These are phyloP conservation scores for Tenthredo mesomela DNA, from an alignment of 2,888 invertebrate genomes.

Conservation along the genomic window DNA sequence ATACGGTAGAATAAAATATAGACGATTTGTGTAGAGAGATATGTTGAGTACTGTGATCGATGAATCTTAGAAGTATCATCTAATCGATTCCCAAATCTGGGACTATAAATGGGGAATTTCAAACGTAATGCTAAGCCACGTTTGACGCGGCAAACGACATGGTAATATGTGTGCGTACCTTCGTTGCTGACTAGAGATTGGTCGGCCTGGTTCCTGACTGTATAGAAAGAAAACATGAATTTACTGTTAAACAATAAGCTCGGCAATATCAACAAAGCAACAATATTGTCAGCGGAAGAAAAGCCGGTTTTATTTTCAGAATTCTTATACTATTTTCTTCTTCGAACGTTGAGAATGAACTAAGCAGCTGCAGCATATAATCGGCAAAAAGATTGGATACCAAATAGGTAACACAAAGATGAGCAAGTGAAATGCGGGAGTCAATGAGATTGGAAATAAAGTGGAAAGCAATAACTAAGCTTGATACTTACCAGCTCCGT, in stretches of 20 bases:
- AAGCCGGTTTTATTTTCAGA: not conserved
- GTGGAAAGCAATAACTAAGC: not conserved
- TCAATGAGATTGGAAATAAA: not conserved
- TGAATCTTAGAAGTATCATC: not conserved
- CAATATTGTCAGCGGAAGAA: not conserved
- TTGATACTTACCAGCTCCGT: constrained; percentile 82
- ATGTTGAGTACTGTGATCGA: not conserved
- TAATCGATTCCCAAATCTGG: not conserved
- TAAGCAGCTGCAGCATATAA: not conserved
- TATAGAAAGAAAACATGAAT: constrained; percentile 69
- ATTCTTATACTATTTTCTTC: not conserved
- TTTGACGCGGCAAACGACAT: not conserved
- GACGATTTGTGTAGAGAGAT: not conserved
- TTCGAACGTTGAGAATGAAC: not conserved
- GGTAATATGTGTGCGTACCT: constrained; percentile 78
- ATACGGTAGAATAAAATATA: not conserved
- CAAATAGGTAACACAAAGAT: not conserved
- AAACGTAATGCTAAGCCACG: not conserved
- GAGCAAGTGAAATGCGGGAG: not conserved
- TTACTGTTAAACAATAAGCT: not conserved
- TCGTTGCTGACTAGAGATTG: constrained; percentile 81
- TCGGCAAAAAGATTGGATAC: not conserved
- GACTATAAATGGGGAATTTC: not conserved
- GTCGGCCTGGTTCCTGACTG: constrained; percentile 80
- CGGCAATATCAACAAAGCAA: not conserved